A percentile compares a stretch with the other conserved stretches of the same genome.
These are phyloP conservation scores for Castor canadensis DNA, from an alignment of 2,113 vertebrate species.

Conservation along the genomic window DNA sequence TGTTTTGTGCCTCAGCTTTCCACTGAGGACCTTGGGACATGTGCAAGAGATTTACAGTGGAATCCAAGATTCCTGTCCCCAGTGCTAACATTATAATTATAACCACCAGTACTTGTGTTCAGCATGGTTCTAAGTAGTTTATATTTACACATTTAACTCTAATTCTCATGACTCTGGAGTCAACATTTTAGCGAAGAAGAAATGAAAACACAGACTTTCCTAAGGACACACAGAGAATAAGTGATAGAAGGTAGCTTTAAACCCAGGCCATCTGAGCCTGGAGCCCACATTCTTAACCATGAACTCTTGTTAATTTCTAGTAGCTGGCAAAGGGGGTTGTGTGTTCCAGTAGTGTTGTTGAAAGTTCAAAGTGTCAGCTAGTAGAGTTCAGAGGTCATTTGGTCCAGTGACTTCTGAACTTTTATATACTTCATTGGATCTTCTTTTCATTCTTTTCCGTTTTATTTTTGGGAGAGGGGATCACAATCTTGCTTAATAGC, in stretches of 20 bases:
- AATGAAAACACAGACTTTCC: neutral
- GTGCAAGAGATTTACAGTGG: neutral
- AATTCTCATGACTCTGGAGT: neutral
- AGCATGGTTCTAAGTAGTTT: neutral
- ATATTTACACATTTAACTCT: neutral
- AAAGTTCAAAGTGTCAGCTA: neutral
- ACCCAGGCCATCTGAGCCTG: neutral
- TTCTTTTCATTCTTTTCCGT: no score
- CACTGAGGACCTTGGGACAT: neutral
- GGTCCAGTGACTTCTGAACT: neutral
- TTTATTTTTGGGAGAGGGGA: no score
- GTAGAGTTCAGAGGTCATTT: neutral
- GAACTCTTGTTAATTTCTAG: neutral
- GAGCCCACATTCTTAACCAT: neutral
- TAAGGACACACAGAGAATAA: neutral
- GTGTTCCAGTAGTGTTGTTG: neutral
- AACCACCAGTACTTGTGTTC: neutral
- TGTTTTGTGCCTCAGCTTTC: neutral
- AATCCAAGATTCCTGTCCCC: no score
- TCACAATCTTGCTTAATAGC: no score
- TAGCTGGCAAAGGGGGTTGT: neutral
- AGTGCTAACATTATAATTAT: neutral
- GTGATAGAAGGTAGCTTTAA: neutral
- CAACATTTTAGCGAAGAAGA: neutral
- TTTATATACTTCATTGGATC: neutral